Evolutionary conservation across 2,113 vertebrate species (phyloP).

Genomic region (Perca flavescens): DNA sequence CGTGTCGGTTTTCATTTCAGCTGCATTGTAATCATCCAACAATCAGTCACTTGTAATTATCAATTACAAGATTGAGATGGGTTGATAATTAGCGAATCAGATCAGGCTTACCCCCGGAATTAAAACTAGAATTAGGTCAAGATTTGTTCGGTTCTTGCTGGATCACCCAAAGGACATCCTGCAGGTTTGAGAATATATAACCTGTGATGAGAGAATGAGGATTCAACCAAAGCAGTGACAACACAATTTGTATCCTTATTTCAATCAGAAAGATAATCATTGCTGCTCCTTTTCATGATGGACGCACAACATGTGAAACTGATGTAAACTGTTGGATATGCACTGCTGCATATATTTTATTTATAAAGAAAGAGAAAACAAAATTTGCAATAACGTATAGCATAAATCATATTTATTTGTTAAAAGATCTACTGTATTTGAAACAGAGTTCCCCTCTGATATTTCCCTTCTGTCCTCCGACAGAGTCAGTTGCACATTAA

Average conservation of each 20-base stretch:
- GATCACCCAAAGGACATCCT: slow-evolving; percentile 19
- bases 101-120: slow-evolving; percentile 49
- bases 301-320: background rate
- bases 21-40: slow-evolving; percentile 69
- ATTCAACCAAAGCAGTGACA: slow-evolving; percentile 9
- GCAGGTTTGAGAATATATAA: background rate
- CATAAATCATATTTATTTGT: background rate
- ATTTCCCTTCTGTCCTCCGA: slow-evolving; percentile 26
- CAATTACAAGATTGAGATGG: slow-evolving; percentile 68
- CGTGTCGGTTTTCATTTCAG: slow-evolving; percentile 67
- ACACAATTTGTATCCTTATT: slow-evolving; percentile 8
- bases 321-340: background rate
- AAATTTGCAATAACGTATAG: background rate
- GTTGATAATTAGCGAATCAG: slow-evolving; percentile 65
- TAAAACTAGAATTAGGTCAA: slow-evolving; percentile 54
- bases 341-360: background rate
- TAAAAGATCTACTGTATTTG: background rate
- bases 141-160: slow-evolving; percentile 42
- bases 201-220: slow-evolving; percentile 14
- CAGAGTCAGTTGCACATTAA: slow-evolving; percentile 49
- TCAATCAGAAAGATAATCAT: background rate
- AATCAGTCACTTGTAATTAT: slow-evolving; percentile 72
- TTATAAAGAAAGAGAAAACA: background rate
- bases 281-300: background rate
- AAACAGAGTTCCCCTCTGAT: background rate